phyloP scores from a whole-genome alignment of 1,140 invertebrate species.

The Meloidogyne chitwoodi region DNA sequence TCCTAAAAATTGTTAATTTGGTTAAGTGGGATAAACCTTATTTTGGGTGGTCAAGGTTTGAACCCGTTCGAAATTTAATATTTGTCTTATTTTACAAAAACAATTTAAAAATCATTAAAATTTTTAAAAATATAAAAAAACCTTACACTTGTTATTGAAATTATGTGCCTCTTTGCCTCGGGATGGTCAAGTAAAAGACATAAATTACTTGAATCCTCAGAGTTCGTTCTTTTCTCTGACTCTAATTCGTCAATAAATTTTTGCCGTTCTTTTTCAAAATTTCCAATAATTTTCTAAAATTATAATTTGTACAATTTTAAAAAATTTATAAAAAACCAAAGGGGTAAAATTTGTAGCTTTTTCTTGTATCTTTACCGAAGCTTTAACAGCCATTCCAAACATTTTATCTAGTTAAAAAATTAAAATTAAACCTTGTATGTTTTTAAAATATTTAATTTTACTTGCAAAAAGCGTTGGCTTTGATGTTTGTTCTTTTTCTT shows the following conservation, averaged over 20 bases:
- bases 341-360: conserved; percentile 25
- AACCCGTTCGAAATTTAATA: no score
- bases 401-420: conserved; percentile 14
- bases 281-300: conserved; percentile 37
- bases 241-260: conserved; percentile 38
- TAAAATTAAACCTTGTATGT: not conserved
- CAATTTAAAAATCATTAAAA: no score
- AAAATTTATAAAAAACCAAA: conserved; percentile 2
- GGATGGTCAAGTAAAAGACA: conserved; percentile 42
- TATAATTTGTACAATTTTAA: not conserved
- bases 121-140: not conserved
- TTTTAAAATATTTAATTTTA: not conserved
- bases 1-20: conserved; percentile 64
- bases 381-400: conserved; percentile 20
- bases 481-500: not conserved
- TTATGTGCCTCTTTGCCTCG: conserved; percentile 44
- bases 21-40: not conserved
- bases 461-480: not conserved
- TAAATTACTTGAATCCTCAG: conserved; percentile 31
- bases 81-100: no score
- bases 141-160: conserved; percentile 38
- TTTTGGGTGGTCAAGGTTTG: not conserved
- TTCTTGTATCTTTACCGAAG: conserved; percentile 18
- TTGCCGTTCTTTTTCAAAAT: conserved; percentile 39
- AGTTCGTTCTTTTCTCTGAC: conserved; percentile 24